These are phyloP conservation scores for Porites rus DNA, from an alignment of 92 coral and sea anemone genomes.

Conservation along the genomic window DNA sequence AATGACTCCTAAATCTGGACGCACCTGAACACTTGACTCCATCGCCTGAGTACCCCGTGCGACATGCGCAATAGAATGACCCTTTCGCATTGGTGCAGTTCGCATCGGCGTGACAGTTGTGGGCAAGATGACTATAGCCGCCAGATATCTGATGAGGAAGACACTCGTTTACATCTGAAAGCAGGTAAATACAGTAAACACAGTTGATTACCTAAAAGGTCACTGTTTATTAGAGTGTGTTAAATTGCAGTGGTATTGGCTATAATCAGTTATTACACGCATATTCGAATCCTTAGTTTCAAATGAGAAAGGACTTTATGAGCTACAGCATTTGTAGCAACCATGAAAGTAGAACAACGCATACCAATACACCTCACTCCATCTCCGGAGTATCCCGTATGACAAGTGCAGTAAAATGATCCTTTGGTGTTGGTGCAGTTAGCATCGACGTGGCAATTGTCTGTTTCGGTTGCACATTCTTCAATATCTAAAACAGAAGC, in stretches of 20 bases:
- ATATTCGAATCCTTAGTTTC: too few relatives aligned
- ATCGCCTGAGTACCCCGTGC: constrained; percentile 78
- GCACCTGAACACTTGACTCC: constrained; percentile 74
- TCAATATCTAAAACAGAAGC: too few relatives aligned
- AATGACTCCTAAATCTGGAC: background rate
- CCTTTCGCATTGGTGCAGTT: constrained; percentile 85
- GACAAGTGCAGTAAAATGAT: too few relatives aligned
- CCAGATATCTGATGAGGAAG: background rate
- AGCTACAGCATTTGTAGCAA: too few relatives aligned
- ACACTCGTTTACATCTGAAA: constrained; percentile 18
- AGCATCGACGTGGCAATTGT: constrained; percentile 64
- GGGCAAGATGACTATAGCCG: background rate
- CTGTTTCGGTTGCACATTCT: too few relatives aligned
- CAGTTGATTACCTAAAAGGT: background rate
- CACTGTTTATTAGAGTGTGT: background rate
- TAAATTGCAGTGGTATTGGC: background rate
- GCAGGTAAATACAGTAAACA: background rate
- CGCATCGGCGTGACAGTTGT: constrained; percentile 77
- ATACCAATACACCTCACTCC: constrained; percentile 70
- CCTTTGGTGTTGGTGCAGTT: too few relatives aligned
- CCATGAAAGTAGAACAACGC: background rate
- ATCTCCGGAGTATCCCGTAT: too few relatives aligned
- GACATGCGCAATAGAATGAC: constrained; percentile 84
- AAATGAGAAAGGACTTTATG: too few relatives aligned
- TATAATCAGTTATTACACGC: too few relatives aligned